Evolutionary conservation across 2,113 vertebrate species (phyloP).

Genomic region (Oceanites oceanicus): DNA sequence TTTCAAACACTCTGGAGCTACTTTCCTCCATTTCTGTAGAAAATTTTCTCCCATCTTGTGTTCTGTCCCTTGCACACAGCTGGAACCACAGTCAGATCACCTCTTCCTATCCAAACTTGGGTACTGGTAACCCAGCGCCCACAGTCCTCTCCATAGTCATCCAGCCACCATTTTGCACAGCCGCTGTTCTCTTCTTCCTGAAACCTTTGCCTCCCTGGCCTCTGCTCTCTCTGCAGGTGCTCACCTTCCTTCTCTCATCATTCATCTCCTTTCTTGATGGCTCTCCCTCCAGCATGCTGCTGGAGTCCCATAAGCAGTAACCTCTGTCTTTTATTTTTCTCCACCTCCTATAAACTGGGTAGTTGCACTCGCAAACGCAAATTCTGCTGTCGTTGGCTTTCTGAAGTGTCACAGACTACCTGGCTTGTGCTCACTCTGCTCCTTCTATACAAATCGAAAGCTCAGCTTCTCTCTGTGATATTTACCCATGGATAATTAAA

Average conservation of each 20-base stretch:
- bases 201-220: background rate
- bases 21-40: background rate
- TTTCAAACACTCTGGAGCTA: background rate
- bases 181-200: background rate
- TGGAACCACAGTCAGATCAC: background rate
- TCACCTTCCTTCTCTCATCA: background rate
- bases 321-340: background rate
- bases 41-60: background rate
- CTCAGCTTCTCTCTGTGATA: background rate
- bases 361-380: background rate
- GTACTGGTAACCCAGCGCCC: background rate
- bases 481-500: conserved; percentile 26
- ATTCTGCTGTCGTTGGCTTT: accelerated
- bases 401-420: background rate
- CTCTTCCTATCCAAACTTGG: background rate
- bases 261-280: background rate
- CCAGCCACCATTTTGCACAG: background rate
- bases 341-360: background rate
- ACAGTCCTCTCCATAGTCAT: background rate
- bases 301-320: background rate
- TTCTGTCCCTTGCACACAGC: background rate
- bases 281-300: background rate
- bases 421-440: background rate
- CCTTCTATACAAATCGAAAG: background rate
- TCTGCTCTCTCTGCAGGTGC: background rate